Evolutionary conservation across 2,113 vertebrate species (phyloP), one percentile per base, ranked within the genome.

Genomic region (Mandrillus leucophaeus): DNA sequence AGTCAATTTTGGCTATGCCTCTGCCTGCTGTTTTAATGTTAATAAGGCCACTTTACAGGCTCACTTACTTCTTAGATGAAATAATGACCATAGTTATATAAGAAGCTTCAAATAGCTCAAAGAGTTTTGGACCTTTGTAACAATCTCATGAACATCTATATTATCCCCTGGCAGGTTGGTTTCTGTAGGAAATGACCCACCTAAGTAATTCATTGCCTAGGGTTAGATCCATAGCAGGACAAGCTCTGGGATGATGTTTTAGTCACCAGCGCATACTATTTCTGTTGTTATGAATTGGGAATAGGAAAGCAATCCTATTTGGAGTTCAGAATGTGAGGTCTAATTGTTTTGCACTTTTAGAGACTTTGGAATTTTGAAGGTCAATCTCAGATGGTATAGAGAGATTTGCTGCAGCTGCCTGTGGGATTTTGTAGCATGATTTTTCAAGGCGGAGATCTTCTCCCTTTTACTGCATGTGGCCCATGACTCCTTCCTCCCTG

Each of bases 1-100:
- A 94, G 79, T 70, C 82, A 61, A 1, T 93, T 93, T 92, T 92
- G 90, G 92, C 92, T 84, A 6, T 80, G 52, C 80, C 87, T 96
- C 45, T 95, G 64, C 70, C 55, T 93, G 70, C 64, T 88, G 64
- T 97, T 95, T 96, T 93, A 75, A 93, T 96, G 88, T 94, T 97
- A 96, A 93, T 73, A 93, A 97, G 96, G 76, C 70, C 79, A 64
- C 75, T 81, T 93, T 59, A 92, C 86, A 85, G 95, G 64, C 64
- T 95, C 75, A 76, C 66, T 87, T 92, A 86, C 14, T 93, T 35
- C 70, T 97, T 75, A 68, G 72, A 68, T 76, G 87, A 90, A 90
- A 91, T 97, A 97, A 83, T 86, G 84, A 72, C 76, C 87, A 32
- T 93, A 97, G 73, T 96, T 94, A 52, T 50, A 32, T 48, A 66